Conservation (phyloP, 2,797 vertebrate genomes). For the Saxicola maurus region DNA sequence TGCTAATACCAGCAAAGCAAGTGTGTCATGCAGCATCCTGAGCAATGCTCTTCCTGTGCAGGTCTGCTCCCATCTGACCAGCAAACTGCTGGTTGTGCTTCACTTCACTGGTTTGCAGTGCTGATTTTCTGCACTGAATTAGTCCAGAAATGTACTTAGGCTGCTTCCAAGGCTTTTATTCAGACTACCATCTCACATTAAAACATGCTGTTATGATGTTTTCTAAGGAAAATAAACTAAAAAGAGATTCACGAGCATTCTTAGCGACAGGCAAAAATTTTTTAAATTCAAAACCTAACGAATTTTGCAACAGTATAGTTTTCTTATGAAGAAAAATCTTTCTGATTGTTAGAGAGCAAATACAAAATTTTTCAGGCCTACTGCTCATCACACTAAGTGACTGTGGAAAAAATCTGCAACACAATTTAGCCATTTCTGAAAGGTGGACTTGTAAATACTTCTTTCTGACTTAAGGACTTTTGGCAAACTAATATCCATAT, state of each 20-base stretch:
- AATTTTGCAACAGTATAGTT: background rate
- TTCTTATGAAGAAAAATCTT: background rate
- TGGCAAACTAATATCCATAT: background rate
- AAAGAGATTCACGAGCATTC: background rate
- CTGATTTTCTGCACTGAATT: background rate
- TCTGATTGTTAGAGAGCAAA: background rate
- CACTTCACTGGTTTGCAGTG: background rate
- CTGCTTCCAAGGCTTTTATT: background rate
- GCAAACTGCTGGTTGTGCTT: background rate
- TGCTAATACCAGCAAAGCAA: background rate
- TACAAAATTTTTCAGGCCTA: background rate
- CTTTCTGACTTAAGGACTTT: background rate
- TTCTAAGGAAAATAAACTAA: background rate
- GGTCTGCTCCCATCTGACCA: background rate
- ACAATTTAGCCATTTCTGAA: background rate
- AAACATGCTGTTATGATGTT: background rate
- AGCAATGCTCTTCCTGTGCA: background rate
- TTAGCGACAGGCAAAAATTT: background rate
- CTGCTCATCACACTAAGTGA: accelerated
- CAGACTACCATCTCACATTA: background rate
- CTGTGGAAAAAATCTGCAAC: background rate
- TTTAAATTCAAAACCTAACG: background rate
- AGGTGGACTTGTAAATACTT: background rate
- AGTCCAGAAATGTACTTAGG: background rate
- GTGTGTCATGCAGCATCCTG: accelerated